A percentile compares a stretch with the other conserved stretches of the same genome.
phyloP scores from a whole-genome alignment of 2,888 invertebrate genomes.

The Aphodius granarius region DNA sequence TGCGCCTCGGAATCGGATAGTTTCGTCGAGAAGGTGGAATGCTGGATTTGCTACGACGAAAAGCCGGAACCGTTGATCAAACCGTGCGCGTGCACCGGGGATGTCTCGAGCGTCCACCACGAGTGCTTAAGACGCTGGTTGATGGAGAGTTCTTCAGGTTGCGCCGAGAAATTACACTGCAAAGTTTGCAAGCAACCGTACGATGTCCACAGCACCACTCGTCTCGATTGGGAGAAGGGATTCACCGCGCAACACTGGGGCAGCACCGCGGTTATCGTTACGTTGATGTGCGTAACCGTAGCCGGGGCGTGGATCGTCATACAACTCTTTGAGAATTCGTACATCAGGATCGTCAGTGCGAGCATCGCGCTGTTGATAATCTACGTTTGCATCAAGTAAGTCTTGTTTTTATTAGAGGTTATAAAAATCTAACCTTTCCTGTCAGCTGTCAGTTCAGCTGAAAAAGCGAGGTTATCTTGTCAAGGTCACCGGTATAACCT shows the following conservation, averaged over 20 bases:
- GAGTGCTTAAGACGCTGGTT: constrained; percentile 89
- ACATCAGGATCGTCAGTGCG: constrained; percentile 77
- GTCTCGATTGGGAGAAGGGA: constrained; percentile 82
- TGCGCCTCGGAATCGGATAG: constrained; percentile 53
- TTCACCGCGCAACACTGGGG: constrained; percentile 84
- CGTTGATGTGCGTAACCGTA: constrained; percentile 75
- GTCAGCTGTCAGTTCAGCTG: too few species aligned
- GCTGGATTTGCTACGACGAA: constrained; percentile 95
- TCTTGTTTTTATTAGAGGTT: too few species aligned
- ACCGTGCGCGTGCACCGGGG: constrained; percentile 89
- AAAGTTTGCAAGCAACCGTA: constrained; percentile 86
- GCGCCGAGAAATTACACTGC: constrained; percentile 33
- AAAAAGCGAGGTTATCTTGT: too few species aligned
- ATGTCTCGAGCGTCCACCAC: constrained; percentile 90
- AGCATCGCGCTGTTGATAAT: constrained; percentile 80
- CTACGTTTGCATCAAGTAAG: constrained; percentile 81
- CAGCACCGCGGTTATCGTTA: constrained; percentile 78
- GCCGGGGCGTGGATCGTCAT: constrained; percentile 80
- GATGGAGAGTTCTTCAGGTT: constrained; percentile 65
- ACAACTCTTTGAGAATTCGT: constrained; percentile 76
- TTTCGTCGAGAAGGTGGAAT: constrained; percentile 69
- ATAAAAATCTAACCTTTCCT: too few species aligned
- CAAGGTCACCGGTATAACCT: too few species aligned
- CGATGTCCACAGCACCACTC: constrained; percentile 74
- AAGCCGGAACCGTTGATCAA: constrained; percentile 82